phyloP scores from a whole-genome alignment of 2,797 vertebrate species.

The Parauchenoglanis ngamensis region DNA sequence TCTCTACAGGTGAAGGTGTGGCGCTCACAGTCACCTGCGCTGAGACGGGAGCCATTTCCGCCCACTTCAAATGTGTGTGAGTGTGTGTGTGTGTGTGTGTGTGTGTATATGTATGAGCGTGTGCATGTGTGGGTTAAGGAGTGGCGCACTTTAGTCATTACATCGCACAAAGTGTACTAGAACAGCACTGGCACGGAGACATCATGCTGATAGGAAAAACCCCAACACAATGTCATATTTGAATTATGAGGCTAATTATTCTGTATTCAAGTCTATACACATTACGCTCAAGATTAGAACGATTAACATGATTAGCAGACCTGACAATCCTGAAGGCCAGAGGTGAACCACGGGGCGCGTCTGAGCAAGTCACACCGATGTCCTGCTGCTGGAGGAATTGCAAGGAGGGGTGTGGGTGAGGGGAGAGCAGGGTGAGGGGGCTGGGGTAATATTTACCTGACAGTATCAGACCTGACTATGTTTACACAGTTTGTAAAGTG shows the following conservation, averaged over 20 bases:
- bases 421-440: neutral
- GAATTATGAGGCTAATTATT: conserved; percentile 4
- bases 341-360: neutral
- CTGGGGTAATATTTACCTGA: neutral
- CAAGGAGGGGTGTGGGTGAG: neutral
- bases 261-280: conserved; percentile 10
- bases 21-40: conserved; percentile 45
- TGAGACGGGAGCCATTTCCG: conserved; percentile 49
- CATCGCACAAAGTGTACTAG: neutral
- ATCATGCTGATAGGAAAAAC: neutral
- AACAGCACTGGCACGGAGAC: neutral
- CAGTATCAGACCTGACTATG: neutral
- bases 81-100: neutral
- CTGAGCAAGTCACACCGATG: neutral
- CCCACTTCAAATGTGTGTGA: neutral
- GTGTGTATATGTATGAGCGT: neutral
- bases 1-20: conserved; percentile 73
- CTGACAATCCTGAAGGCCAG: neutral
- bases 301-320: neutral
- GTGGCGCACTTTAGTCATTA: neutral
- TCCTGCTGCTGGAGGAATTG: neutral
- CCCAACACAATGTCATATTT: neutral
- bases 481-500: neutral
- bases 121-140: neutral
- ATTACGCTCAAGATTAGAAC: neutral